Conservation (phyloP, 2,113 vertebrate species). For the Emberiza fucata region DNA sequence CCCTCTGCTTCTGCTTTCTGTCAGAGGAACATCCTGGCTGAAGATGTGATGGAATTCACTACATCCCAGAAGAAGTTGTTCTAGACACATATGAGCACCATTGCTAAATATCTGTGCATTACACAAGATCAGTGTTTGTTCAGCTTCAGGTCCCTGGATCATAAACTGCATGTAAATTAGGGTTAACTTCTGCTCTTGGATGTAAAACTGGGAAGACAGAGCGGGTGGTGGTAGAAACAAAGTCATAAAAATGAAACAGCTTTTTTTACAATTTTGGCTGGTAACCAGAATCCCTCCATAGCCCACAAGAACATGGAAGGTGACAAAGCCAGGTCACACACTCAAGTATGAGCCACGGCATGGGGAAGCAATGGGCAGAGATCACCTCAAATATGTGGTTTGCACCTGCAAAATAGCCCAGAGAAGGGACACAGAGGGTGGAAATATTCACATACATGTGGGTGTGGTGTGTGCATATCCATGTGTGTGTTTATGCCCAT, state of each 20-base stretch:
- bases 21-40: neutral
- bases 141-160: neutral
- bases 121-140: neutral
- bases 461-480: fast-evolving
- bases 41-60: neutral
- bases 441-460: neutral
- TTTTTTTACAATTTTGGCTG: neutral
- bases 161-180: neutral
- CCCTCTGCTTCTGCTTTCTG: neutral
- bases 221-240: neutral
- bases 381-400: neutral
- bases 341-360: neutral
- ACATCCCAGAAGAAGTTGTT: neutral
- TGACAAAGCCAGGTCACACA: neutral
- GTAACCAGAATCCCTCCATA: neutral
- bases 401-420: neutral
- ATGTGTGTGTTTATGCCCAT: neutral
- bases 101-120: neutral
- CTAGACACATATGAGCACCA: neutral
- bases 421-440: neutral
- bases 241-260: neutral
- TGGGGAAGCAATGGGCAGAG: neutral
- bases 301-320: neutral
- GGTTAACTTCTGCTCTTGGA: neutral
- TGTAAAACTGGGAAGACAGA: neutral